Evolutionary conservation across 2,797 vertebrate species (phyloP), one percentile per base, ranked within the genome.

Genomic region (Anguilla marmorata): DNA sequence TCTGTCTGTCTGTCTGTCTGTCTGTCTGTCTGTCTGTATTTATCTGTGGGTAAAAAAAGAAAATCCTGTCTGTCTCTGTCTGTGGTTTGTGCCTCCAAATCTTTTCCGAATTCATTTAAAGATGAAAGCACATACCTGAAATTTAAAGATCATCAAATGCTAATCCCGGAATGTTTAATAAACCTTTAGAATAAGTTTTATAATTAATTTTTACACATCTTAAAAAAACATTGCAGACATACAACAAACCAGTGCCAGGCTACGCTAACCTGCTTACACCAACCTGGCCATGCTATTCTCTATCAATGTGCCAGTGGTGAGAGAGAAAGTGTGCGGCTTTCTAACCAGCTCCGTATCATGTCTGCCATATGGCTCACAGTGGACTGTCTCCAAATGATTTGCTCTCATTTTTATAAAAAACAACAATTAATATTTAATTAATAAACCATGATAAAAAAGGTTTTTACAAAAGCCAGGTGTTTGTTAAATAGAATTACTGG

Each of bases 381-480:
- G 16, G 69, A 11, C 16, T 74, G 7, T 79, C 16, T 79, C 7
- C 45, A 95, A 95, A 12, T n/a, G 69, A 95, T 94, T 92, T 96
- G 95, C 96, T 96, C 95, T 96, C 96, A 94, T 94, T 96, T 96
- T 93, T 95, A 94, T 96, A 96, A 95, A 95, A 93, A 24, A 72
- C 16, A 76, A 24, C 2, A 37, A 37, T 56, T 27, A 30, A 72
- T 72, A 72, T 27, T 27, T 21, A 79, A 45, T 21, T 19, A 74
- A 74, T 33, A 79, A 6, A 45, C 33, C 19, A 21, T 74, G 27
- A 74, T 11, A 52, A 41, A 41, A 41, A 45, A 41, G 33, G 16
- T 41, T 19, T 41, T 16, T 21, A 79, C 45, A 79, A 79, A 45
- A 79, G 12, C 11, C 14, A 69, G 74, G 11, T 79, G 30, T 45